These are phyloP conservation scores for Leucoptera coffeella DNA, from an alignment of 2,888 invertebrate species.

Conservation along the genomic window DNA sequence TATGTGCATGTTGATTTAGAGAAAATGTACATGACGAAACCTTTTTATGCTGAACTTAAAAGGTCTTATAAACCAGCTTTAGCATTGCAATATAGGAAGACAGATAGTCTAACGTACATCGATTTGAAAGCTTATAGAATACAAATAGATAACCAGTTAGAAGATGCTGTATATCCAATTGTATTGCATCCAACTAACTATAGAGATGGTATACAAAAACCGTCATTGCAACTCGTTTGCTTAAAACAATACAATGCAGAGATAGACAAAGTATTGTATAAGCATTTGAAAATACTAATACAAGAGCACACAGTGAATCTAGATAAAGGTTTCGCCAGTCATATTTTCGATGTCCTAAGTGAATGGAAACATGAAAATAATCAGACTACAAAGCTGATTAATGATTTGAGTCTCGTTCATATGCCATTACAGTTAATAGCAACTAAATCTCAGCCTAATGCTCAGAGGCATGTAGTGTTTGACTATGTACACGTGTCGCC, in stretches of 20 bases:
- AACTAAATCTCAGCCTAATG: constrained; percentile 26
- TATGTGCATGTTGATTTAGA: constrained; percentile 74
- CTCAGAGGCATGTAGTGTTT: constrained; percentile 34
- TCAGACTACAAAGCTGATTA: constrained; percentile 49
- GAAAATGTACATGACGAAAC: constrained; percentile 83
- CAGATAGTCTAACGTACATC: constrained; percentile 59
- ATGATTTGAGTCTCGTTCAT: constrained; percentile 53
- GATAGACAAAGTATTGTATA: constrained; percentile 52
- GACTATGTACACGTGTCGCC: constrained; percentile 57
- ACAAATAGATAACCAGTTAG: constrained; percentile 71
- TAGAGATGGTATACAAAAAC: constrained; percentile 24
- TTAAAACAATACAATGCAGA: constrained; percentile 44
- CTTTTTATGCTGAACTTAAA: constrained; percentile 73
- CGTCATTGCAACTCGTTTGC: constrained; percentile 55
- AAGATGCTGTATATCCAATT: constrained; percentile 64
- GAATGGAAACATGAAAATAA: constrained; percentile 54
- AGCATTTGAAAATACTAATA: constrained; percentile 57
- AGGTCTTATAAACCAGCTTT: constrained; percentile 68
- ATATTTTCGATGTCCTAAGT: constrained; percentile 57
- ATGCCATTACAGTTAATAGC: constrained; percentile 48
- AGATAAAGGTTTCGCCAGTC: constrained; percentile 61
- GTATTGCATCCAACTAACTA: constrained; percentile 57
- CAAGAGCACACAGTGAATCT: constrained; percentile 64
- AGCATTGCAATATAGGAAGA: constrained; percentile 67
- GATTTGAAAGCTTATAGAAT: constrained; percentile 61